Evolutionary conservation across 2,888 invertebrate genomes (phyloP).

Genomic region (Pachliopta kotzebuea): DNA sequence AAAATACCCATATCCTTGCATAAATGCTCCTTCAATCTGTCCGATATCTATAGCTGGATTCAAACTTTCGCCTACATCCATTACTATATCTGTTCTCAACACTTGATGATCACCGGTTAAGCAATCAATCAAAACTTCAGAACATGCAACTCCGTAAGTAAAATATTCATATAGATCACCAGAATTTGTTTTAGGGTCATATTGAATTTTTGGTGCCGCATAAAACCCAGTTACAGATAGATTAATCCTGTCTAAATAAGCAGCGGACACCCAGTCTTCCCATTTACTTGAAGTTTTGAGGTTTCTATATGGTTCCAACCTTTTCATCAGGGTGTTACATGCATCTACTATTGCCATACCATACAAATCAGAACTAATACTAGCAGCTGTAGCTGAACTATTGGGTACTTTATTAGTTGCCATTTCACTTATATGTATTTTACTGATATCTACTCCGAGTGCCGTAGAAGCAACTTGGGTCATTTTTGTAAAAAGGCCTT

Average conservation of each 20-base stretch:
- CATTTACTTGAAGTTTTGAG: constrained; percentile 86
- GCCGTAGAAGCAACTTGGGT: constrained; percentile 88
- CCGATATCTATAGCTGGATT: constrained; percentile 96
- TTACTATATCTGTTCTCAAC: constrained; percentile 90
- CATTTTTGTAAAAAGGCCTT: constrained; percentile 94
- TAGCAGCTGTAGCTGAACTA: constrained; percentile 89
- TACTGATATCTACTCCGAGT: constrained; percentile 81
- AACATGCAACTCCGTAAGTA: constrained; percentile 88
- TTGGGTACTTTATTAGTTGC: constrained; percentile 92
- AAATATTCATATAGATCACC: constrained; percentile 88
- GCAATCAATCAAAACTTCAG: constrained; percentile 93
- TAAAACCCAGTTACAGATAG: constrained; percentile 89
- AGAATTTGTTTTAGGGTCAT: constrained; percentile 81
- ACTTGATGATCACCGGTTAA: constrained; percentile 93
- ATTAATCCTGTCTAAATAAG: constrained; percentile 85
- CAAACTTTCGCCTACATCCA: constrained; percentile 93
- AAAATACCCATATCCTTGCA: constrained; percentile 92
- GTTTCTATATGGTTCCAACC: constrained; percentile 84
- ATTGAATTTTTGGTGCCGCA: constrained; percentile 83
- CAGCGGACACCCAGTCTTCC: constrained; percentile 88
- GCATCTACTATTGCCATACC: constrained; percentile 91
- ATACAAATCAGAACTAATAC: constrained; percentile 88
- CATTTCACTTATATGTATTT: constrained; percentile 87
- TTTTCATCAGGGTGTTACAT: constrained; percentile 83
- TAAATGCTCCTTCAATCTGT: constrained; percentile 93